These are phyloP conservation scores for Drosophila lacteicornis DNA, from an alignment of 1,140 invertebrate species.

Conservation along the genomic window DNA sequence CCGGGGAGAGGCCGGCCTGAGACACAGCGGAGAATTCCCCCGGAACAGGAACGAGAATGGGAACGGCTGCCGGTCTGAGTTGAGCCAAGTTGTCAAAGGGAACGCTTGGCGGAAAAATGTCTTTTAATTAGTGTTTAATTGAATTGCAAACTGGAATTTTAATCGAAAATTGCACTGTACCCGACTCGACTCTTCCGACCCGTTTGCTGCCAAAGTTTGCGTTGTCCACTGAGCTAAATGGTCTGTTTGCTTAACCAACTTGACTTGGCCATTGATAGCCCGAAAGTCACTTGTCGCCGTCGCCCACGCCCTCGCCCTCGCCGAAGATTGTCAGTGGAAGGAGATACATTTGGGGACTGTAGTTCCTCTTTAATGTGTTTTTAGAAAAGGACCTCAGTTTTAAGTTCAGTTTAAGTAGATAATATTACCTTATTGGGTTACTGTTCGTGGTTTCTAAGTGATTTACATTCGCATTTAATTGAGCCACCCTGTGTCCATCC, in stretches of 20 bases:
- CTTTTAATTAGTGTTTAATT: constrained; percentile 81
- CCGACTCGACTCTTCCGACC: constrained; percentile 64
- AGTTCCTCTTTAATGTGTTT: not conserved
- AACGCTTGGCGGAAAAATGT: constrained; percentile 67
- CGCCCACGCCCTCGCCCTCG: not conserved
- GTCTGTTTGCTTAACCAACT: constrained; percentile 63
- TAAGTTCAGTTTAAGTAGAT: not conserved
- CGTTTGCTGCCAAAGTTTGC: constrained; percentile 62
- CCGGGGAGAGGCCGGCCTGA: constrained; percentile 20
- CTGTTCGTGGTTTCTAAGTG: not conserved
- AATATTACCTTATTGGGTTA: too few relatives aligned
- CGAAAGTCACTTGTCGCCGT: constrained; percentile 13
- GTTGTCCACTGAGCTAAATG: constrained; percentile 69
- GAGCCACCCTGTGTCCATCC: not conserved
- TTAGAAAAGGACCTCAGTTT: not conserved
- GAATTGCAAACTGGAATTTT: constrained; percentile 81
- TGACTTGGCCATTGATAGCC: constrained; percentile 52
- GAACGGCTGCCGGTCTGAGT: not conserved
- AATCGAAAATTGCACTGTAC: constrained; percentile 73
- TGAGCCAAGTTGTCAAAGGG: constrained; percentile 58
- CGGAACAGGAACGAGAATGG: not conserved
- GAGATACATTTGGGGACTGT: constrained; percentile 12
- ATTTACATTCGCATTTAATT: constrained; percentile 1
- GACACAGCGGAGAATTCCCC: constrained; percentile 25
- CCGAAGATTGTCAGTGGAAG: constrained; percentile 5